Evolutionary conservation across 1,140 invertebrate genomes (phyloP), one percentile per base, ranked within the genome.

Genomic region (Cheumatopsyche charites): DNA sequence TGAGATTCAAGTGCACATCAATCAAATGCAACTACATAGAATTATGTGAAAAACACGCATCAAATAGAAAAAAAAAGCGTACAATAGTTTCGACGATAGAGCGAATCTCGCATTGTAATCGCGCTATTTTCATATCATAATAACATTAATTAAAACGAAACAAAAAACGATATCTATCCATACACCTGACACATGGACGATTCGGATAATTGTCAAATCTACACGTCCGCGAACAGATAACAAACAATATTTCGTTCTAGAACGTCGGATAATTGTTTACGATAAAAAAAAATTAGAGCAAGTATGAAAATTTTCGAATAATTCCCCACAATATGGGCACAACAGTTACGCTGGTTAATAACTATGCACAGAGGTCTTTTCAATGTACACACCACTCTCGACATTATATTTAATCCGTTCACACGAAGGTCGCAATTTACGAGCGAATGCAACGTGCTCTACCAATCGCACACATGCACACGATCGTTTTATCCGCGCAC

Each of bases 361-460:
- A 52, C 47, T 52, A 9, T 36, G 47, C 19, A 52, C n/a, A 9
- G 47, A 17, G 47, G 19, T 52, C 47, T 52, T 17, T 52, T 52
- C 13, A 58, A 58, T 12, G 25, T 23, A 58, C 23, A 25, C 21
- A 55, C 6, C 45, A 4, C 29, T 36, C 29, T 36, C n/a, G 29
- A 36, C 29, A 36, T 36, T 36, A 21, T 23, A 55, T 5, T 21
- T 19, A 52, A 52, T 17, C 7, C 23, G 55, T 58, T 26, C 55
- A 58, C 55, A 26, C n/a, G 55, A 58, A 58, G 55, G 55, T 58
- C 55, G 13, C 55, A 58, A 26, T 26, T 58, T 58, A 58, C 25
- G 23, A 58, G 55, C 55, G 55, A 58, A 58, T 58, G 55, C 55
- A 58, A 58, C 23, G 23, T 58, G 55, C 55, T 58, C 11, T 58